Evolutionary conservation across 2,888 invertebrate species (phyloP).

Genomic region (Chloroclystis v-ata): DNA sequence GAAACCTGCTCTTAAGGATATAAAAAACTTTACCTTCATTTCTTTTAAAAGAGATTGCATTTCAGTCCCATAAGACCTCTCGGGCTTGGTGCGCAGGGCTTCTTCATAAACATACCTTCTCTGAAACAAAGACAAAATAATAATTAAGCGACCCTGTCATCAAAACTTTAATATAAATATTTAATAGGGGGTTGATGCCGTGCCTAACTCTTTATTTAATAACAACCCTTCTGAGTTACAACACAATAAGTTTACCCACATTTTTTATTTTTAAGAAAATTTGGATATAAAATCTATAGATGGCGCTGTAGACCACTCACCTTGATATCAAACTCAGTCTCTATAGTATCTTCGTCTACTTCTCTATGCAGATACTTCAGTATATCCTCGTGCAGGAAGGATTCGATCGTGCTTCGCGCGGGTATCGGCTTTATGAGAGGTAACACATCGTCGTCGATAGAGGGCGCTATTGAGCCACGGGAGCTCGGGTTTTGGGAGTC

Average conservation of each 20-base stretch:
- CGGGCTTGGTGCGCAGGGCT: constrained; percentile 77
- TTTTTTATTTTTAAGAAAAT: too few relatives aligned
- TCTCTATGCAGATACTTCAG: constrained; percentile 82
- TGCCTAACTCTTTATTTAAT: too few relatives aligned
- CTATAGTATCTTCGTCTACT: constrained; percentile 82
- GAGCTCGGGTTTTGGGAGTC: constrained; percentile 84
- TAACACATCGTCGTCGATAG: constrained; percentile 51
- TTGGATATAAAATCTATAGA: too few relatives aligned
- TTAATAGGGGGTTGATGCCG: too few relatives aligned
- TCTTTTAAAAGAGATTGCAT: constrained; percentile 71
- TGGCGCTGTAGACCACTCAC: constrained; percentile 45
- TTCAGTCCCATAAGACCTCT: constrained; percentile 64
- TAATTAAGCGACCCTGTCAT: too few relatives aligned
- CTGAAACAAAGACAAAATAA: constrained; percentile 54
- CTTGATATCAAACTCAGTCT: constrained; percentile 83
- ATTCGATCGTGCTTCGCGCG: constrained; percentile 53
- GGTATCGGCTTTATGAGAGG: constrained; percentile 46
- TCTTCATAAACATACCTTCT: constrained; percentile 83
- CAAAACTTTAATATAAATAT: too few relatives aligned
- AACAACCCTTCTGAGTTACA: too few relatives aligned
- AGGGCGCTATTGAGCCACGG: constrained; percentile 79
- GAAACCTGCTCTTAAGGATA: too few relatives aligned
- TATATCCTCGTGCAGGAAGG: constrained; percentile 79
- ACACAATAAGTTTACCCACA: too few relatives aligned
- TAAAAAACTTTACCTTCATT: constrained; percentile 38